Evolutionary conservation across 2,113 vertebrate genomes (phyloP).

Genomic region (Scolopax mira): DNA sequence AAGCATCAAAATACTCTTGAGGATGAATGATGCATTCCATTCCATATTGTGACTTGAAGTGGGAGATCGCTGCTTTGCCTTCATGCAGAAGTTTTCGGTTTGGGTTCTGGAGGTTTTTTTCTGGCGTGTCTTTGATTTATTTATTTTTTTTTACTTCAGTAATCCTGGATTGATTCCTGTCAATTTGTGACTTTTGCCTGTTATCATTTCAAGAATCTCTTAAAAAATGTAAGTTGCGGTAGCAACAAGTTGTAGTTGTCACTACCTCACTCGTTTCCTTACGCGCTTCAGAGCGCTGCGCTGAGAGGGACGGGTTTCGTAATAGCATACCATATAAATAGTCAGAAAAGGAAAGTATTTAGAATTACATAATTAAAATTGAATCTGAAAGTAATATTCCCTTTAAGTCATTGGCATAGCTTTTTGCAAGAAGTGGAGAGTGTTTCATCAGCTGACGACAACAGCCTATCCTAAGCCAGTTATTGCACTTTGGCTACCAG

Average conservation of each 20-base stretch:
- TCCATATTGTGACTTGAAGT: not conserved
- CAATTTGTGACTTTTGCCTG: not conserved
- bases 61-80: not conserved
- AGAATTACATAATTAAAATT: not conserved
- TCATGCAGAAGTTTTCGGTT: not conserved
- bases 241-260: not conserved
- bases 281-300: not conserved
- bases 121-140: not conserved
- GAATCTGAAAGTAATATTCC: not conserved
- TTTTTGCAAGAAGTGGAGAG: not conserved
- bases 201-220: not conserved
- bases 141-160: not conserved
- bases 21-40: not conserved
- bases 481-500: not conserved
- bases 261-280: not conserved
- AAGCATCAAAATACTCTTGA: constrained; percentile 8
- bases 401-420: not conserved
- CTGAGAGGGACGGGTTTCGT: not conserved
- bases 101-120: not conserved
- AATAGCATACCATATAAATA: not conserved
- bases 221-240: not conserved
- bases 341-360: not conserved
- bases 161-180: not conserved
- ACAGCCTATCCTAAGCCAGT: not conserved
- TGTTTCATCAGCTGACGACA: not conserved